Conservation (phyloP, 2,888 invertebrate genomes). For the Mythimna vitellina region DNA sequence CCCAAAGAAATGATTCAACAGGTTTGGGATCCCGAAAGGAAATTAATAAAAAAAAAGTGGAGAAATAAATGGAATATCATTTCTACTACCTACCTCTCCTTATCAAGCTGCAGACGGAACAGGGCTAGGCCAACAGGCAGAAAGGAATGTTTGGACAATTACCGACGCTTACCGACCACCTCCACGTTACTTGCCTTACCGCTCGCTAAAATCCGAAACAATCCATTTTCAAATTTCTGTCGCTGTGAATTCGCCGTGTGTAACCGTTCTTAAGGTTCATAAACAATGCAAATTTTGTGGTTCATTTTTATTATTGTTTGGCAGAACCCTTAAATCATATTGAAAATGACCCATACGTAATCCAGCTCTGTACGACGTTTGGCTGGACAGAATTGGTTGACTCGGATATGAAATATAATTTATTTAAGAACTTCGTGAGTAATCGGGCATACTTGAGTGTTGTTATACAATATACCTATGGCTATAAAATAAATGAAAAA, state of each 20-base stretch:
- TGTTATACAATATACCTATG: not conserved
- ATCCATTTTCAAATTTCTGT: not conserved
- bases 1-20: no score
- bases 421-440: not conserved
- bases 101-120: not conserved
- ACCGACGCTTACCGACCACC: no score
- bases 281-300: not conserved
- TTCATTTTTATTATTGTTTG: not conserved
- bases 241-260: not conserved
- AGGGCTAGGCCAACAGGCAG: not conserved
- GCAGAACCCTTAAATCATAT: not conserved
- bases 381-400: not conserved
- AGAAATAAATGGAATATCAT: not conserved
- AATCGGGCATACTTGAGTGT: not conserved
- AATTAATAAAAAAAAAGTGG: no score
- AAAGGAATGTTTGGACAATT: not conserved
- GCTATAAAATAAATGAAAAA: slow-evolving; percentile 3
- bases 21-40: no score
- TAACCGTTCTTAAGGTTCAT: not conserved
- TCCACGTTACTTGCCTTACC: no score
- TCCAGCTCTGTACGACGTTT: slow-evolving; percentile 5
- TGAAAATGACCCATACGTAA: slow-evolving; percentile 26
- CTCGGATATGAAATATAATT: slow-evolving; percentile 5
- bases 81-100: not conserved
- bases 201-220: no score